Conservation (phyloP, 2,113 vertebrate species). For the Corythoichthys intestinalis region DNA sequence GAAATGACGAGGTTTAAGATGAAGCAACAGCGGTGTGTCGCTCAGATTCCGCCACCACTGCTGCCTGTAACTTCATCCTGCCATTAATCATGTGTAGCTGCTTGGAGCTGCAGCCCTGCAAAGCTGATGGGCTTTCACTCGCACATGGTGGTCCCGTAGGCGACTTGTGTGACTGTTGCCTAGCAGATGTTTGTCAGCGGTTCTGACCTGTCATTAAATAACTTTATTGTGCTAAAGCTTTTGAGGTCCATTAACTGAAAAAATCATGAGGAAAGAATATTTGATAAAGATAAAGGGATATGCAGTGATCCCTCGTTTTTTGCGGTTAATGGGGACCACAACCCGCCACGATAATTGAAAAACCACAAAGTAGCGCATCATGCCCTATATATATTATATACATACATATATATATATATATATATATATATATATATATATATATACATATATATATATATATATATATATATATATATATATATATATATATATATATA, state of each 20-base stretch:
- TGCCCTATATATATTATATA: too few relatives aligned
- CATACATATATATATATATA: too few relatives aligned
- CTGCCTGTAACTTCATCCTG: constrained; percentile 47
- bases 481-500: too few relatives aligned
- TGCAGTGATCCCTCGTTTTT: too few relatives aligned
- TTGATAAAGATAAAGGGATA: too few relatives aligned
- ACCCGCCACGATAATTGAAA: too few relatives aligned
- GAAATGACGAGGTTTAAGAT: constrained; percentile 19
- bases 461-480: too few relatives aligned
- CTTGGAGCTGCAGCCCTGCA: constrained; percentile 36
- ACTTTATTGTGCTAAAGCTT: constrained; percentile 37
- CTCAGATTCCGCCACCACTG: constrained; percentile 32
- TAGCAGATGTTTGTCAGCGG: constrained; percentile 40
- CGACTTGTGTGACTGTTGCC: constrained; percentile 24
- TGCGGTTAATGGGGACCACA: too few relatives aligned
- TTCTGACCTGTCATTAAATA: constrained; percentile 54
- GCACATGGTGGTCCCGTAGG: constrained; percentile 66
- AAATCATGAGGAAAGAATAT: background rate
- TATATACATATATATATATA: too few relatives aligned
- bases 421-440: too few relatives aligned
- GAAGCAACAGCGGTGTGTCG: constrained; percentile 38
- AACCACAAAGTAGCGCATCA: too few relatives aligned
- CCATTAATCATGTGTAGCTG: constrained; percentile 63
- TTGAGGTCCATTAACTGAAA: background rate
- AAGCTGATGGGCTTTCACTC: constrained; percentile 47